Evolutionary conservation across 1,140 invertebrate species (phyloP).

Genomic region (Gonatopus flavifemur): DNA sequence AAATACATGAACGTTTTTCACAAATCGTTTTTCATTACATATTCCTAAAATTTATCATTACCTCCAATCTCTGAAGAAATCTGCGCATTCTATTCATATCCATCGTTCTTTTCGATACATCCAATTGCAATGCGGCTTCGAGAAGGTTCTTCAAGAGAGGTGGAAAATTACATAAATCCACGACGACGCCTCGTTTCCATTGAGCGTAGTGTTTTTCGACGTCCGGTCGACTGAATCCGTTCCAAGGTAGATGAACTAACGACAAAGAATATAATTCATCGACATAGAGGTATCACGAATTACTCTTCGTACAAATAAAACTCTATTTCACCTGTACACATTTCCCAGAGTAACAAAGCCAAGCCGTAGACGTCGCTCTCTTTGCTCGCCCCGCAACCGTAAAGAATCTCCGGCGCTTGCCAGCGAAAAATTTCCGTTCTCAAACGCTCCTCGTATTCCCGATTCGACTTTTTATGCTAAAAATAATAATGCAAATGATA

Average conservation of each 20-base stretch:
- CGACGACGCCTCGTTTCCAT: slow-evolving; percentile 27
- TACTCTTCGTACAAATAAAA: not conserved
- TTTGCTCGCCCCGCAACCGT: slow-evolving; percentile 14
- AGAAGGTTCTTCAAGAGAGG: slow-evolving; percentile 34
- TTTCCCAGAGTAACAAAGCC: slow-evolving; percentile 44
- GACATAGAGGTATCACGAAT: not conserved
- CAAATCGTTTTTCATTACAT: slow-evolving; percentile 4
- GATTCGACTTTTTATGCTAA: slow-evolving; percentile 20
- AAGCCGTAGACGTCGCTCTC: slow-evolving; percentile 41
- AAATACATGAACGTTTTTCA: not conserved
- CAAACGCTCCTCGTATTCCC: slow-evolving; percentile 32
- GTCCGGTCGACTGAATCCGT: slow-evolving; percentile 26
- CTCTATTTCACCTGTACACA: slow-evolving; percentile 44
- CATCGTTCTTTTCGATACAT: slow-evolving; percentile 33
- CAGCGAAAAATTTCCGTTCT: slow-evolving; percentile 38
- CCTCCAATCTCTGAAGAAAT: slow-evolving; percentile 39
- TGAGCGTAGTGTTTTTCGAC: slow-evolving; percentile 29
- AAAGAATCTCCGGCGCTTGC: slow-evolving; percentile 40
- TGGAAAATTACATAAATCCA: slow-evolving; percentile 35
- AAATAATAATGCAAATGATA: slow-evolving; percentile 10
- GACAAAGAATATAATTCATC: not conserved
- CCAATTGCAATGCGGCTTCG: slow-evolving; percentile 36
- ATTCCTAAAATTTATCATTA: slow-evolving; percentile 16
- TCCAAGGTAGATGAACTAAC: slow-evolving; percentile 38
- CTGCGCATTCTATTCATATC: slow-evolving; percentile 40